phyloP scores from a whole-genome alignment of 2,797 vertebrate species.

The Anolis apletophallus region DNA sequence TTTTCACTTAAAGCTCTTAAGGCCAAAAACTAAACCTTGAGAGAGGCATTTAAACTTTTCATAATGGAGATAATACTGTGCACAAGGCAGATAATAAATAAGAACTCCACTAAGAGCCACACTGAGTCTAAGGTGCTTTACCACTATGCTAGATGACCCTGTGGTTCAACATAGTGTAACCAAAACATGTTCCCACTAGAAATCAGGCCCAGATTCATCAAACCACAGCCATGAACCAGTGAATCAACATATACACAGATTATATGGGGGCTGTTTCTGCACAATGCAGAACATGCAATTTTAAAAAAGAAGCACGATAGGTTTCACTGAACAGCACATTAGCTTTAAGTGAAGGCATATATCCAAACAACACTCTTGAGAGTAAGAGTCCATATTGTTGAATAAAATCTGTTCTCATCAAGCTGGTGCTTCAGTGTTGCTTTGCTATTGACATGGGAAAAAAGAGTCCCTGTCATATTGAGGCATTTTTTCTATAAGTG shows the following conservation, averaged over 20 bases:
- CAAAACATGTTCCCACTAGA: background rate
- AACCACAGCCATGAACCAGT: background rate
- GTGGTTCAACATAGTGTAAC: background rate
- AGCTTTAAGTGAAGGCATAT: background rate
- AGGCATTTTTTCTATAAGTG: conserved; percentile 6
- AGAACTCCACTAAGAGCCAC: too few species aligned
- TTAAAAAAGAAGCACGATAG: background rate
- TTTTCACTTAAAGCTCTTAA: too few species aligned
- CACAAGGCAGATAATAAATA: too few species aligned
- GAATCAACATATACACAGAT: background rate
- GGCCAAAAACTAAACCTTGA: too few species aligned
- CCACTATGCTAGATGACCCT: background rate
- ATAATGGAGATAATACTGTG: too few species aligned
- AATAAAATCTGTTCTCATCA: conserved; percentile 1
- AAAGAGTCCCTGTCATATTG: background rate
- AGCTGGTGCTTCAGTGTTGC: background rate
- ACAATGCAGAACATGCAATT: background rate
- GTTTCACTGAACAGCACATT: background rate
- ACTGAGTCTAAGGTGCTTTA: too few species aligned
- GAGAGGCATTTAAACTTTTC: too few species aligned
- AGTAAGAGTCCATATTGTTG: background rate
- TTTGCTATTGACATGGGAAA: background rate
- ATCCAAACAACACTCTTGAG: background rate
- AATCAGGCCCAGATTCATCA: background rate
- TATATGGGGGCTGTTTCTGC: conserved; percentile 6